Evolutionary conservation across 2,888 invertebrate species (phyloP), one percentile per base, ranked within the genome.

Genomic region (Spialia ferax): DNA sequence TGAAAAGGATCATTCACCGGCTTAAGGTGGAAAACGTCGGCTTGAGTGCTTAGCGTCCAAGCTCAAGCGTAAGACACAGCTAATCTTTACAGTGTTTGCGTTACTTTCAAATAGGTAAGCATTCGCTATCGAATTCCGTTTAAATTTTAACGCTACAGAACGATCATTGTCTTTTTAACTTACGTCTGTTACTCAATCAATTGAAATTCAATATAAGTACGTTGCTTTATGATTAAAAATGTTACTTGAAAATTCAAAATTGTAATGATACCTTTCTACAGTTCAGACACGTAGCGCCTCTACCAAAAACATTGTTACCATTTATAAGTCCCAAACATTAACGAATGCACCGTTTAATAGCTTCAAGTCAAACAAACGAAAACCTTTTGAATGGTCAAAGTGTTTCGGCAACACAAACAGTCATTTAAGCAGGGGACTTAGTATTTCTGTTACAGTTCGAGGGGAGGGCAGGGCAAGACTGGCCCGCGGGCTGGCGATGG

Each of bases 401-500:
- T 54, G 54, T 66, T 60, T 66, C 50, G 54, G 45, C 66, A 66
- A 60, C 66, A 54, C 54, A 54, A 65, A 66, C 62, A 62, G 66
- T 66, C 42, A 42, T 66, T 66, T 54, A 54, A 32, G 26, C 50
- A n/a, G 45, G 29, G 59, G 50, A 59, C 23, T 66, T 42, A 65
- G 60, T 66, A 66, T 66, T 66, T 61, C 66, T 72, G 70, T 70
- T 75, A 59, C 65, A 65, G 54, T 66, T 29, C 22, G 29, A 79
- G 82, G 79, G 74, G 75, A 73, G 79, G 79, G 73, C 79, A 80
- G 77, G 78, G 74, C 79, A 88, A 65, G 86, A 86, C 86, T 83
- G 82, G 73, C 75, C 68, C 60, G 72, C 73, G 71, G 61, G 69
- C 68, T 77, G 89, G 91, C 92, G 92, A 42, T 42, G 42, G 42